Conservation (phyloP, 2,888 invertebrate species). For the Cyaniris semiargus region DNA sequence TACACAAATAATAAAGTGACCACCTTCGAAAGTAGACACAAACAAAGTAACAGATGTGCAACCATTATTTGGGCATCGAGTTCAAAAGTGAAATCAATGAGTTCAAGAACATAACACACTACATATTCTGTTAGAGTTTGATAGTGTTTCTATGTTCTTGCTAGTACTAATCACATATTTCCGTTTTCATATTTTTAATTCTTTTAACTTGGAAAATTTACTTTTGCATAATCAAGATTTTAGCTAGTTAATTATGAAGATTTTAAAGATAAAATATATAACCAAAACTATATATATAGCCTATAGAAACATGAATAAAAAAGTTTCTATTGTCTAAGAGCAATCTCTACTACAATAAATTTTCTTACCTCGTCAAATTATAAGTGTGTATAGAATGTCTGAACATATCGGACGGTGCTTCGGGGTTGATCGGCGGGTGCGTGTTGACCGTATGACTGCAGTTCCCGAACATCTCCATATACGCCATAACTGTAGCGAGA, state of each 20-base stretch:
- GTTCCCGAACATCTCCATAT: slow-evolving; percentile 97
- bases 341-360: not conserved
- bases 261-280: no score
- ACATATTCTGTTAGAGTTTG: not conserved
- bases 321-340: no score
- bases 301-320: no score
- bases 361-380: slow-evolving; percentile 75
- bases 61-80: slow-evolving; percentile 1
- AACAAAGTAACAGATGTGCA: not conserved
- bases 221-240: not conserved
- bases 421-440: slow-evolving; percentile 75
- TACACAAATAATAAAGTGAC: not conserved
- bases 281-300: no score
- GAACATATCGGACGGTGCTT: slow-evolving; percentile 87
- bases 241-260: not conserved
- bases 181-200: no score
- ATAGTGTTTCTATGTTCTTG: not conserved
- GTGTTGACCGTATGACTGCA: slow-evolving; percentile 83
- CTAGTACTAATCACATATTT: no score
- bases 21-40: not conserved
- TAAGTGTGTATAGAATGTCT: slow-evolving; percentile 93
- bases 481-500: slow-evolving; percentile 89
- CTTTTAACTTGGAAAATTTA: no score
- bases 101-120: not conserved
- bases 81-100: not conserved